Percentiles rank a stretch among this genome's conserved stretches.
These are phyloP conservation scores for Epinotia brunnichana DNA, from an alignment of 2,888 invertebrate species.

Conservation along the genomic window DNA sequence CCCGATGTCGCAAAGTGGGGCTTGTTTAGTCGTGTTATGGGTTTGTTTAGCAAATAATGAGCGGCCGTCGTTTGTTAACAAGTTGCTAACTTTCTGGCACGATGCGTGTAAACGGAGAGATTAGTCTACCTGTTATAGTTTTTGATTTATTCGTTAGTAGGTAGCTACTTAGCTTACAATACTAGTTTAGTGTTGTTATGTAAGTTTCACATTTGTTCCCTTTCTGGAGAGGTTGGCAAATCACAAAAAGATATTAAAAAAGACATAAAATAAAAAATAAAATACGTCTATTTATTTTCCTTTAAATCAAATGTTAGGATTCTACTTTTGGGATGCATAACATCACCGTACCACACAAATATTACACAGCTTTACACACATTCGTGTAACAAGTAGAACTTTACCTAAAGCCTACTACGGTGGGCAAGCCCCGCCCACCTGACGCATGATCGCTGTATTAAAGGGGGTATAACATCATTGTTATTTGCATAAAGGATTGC, in stretches of 20 bases:
- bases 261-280: too few species aligned
- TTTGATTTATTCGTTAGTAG: not conserved
- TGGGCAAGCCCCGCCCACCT: conserved; percentile 50
- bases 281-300: too few species aligned
- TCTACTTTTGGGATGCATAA: too few species aligned
- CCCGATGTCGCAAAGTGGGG: conserved; percentile 67
- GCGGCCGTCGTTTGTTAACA: conserved; percentile 70
- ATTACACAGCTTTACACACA: not conserved
- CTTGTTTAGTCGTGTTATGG: conserved; percentile 69
- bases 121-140: conserved; percentile 47
- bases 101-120: conserved; percentile 49
- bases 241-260: too few species aligned
- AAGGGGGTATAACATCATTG: conserved; percentile 56
- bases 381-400: not conserved
- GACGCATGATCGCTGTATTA: conserved; percentile 66
- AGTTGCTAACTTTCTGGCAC: conserved; percentile 51
- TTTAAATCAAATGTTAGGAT: too few species aligned
- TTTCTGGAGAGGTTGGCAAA: too few species aligned
- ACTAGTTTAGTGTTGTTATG: too few species aligned
- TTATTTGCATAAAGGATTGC: conserved; percentile 75
- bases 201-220: too few species aligned
- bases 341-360: not conserved
- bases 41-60: conserved; percentile 77
- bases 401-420: conserved; percentile 39
- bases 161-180: too few species aligned